A percentile compares a stretch with the other conserved stretches of the same genome.
Evolutionary conservation across 2,113 vertebrate species (phyloP).

Genomic region (Equus przewalskii): DNA sequence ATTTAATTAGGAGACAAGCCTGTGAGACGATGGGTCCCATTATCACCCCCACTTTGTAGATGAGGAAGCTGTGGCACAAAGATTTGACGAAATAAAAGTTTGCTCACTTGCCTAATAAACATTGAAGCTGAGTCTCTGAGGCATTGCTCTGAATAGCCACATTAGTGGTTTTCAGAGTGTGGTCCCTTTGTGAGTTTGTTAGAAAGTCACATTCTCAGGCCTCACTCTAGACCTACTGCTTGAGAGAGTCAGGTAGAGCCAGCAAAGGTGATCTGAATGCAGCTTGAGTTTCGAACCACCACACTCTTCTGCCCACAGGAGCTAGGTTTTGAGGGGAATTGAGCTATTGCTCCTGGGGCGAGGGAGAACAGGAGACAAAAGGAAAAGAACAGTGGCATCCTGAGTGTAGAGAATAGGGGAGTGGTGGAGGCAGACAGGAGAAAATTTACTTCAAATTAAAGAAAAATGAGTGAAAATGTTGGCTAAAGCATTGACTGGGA

Average conservation of each 20-base stretch:
- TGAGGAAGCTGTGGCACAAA: not conserved
- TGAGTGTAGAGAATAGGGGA: not conserved
- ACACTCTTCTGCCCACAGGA: not conserved
- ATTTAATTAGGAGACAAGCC: conserved; percentile 33
- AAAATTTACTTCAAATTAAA: not conserved
- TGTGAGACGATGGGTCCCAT: not conserved
- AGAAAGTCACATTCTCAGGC: not conserved
- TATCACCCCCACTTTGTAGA: not conserved
- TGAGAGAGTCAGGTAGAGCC: not conserved
- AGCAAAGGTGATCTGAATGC: not conserved
- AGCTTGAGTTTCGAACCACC: not conserved
- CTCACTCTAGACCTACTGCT: not conserved
- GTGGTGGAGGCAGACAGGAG: not conserved
- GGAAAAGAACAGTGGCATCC: not conserved
- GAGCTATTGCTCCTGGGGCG: not conserved
- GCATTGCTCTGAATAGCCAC: not conserved
- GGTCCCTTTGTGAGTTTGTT: not conserved
- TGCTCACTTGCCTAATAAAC: not conserved
- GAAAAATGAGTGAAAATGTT: conserved; percentile 33
- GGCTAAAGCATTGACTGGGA: not conserved
- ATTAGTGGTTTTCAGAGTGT: not conserved
- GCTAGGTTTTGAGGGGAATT: not conserved
- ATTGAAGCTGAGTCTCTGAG: not conserved
- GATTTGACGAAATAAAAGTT: not conserved
- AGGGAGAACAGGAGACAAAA: not conserved